Percentiles rank a stretch among this genome's conserved stretches.
Evolutionary conservation across 2,113 vertebrate genomes (phyloP).

Genomic region (Catharus fuscescens): DNA sequence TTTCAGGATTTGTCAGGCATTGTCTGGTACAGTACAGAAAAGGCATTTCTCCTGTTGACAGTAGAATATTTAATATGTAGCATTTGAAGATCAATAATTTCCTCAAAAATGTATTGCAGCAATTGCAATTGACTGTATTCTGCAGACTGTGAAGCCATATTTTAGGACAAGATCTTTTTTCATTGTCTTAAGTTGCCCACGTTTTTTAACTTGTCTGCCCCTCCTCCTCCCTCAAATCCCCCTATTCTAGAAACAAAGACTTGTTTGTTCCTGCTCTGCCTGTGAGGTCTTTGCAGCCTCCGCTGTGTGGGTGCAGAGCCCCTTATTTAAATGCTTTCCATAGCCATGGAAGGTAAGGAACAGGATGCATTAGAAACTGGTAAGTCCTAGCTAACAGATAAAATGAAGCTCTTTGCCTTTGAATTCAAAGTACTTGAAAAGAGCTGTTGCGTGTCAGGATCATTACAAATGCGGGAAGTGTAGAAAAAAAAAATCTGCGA

Average conservation of each 20-base stretch:
- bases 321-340: conserved; percentile 63
- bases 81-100: not conserved
- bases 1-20: not conserved
- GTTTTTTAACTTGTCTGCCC: conserved; percentile 42
- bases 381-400: not conserved
- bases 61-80: not conserved
- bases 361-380: conserved; percentile 26
- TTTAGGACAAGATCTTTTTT: not conserved
- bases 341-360: conserved; percentile 52
- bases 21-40: not conserved
- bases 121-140: not conserved
- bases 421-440: not conserved
- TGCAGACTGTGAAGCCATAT: not conserved
- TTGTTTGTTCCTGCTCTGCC: conserved; percentile 72
- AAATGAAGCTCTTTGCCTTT: not conserved
- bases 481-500: not conserved
- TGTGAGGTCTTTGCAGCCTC: conserved; percentile 76
- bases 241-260: conserved; percentile 73
- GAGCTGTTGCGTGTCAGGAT: not conserved
- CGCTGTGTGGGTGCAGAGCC: conserved; percentile 49
- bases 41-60: not conserved
- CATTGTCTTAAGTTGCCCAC: not conserved
- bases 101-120: not conserved
- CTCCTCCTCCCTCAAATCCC: conserved; percentile 50
- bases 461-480: not conserved